Percentiles rank a stretch among this genome's conserved stretches.
Evolutionary conservation across 53 echinoderm and acorn worm genomes (phyloP).

Genomic region (Actinopyga echinites): DNA sequence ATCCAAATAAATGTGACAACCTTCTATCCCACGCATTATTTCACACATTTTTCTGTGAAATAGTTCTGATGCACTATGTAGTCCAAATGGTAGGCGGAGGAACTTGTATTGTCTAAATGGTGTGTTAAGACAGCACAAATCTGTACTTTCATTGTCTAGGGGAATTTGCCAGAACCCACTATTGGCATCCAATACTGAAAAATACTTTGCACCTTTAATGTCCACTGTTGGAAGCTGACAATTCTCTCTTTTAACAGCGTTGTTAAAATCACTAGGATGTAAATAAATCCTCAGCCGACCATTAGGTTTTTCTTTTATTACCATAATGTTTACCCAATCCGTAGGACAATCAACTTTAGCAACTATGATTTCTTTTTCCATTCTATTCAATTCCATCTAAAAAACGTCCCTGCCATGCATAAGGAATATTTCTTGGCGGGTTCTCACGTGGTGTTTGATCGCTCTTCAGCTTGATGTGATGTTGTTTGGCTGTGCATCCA

Average conservation of each 20-base stretch:
- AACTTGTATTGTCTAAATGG: neutral
- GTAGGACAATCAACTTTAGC: conserved; percentile 41
- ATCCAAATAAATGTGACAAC: conserved; percentile 23
- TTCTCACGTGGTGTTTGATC: conserved; percentile 27
- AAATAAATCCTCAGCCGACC: neutral
- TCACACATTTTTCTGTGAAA: neutral
- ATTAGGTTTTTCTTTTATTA: conserved; percentile 11
- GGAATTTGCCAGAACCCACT: conserved; percentile 41
- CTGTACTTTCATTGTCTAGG: neutral
- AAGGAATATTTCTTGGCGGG: conserved; percentile 40
- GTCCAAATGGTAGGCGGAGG: conserved; percentile 18
- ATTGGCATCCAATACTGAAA: conserved; percentile 15
- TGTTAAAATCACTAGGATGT: conserved; percentile 38
- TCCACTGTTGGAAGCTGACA: conserved; percentile 51
- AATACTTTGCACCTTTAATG: neutral
- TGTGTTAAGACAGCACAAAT: conserved; percentile 4
- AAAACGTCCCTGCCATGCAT: neutral
- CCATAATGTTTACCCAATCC: conserved; percentile 41
- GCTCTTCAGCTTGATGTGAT: conserved; percentile 41
- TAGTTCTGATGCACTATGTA: neutral
- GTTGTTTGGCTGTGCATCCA: conserved; percentile 31
- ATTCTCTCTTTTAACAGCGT: conserved; percentile 48
- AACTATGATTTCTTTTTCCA: conserved; percentile 21
- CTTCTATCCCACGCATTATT: neutral
- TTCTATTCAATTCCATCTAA: conserved; percentile 24